Conservation (phyloP, 35 echinoderm and acorn worm genomes). For the Eucidaris tribuloides region DNA sequence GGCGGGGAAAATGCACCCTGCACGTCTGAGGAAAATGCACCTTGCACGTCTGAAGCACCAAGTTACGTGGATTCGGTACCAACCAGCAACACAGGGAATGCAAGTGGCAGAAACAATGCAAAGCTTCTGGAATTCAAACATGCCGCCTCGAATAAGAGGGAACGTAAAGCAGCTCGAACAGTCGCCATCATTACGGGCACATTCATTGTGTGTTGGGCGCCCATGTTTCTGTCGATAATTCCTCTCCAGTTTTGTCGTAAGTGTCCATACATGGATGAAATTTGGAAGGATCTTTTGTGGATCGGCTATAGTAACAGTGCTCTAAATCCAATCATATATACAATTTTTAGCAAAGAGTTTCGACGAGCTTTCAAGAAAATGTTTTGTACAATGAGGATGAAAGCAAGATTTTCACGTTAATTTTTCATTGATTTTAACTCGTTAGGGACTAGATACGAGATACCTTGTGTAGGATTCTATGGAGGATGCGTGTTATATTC, state of each 20-base stretch:
- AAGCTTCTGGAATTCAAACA: neutral
- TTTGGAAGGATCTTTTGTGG: conserved; percentile 6
- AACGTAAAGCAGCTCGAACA: conserved; percentile 47
- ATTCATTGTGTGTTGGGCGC: conserved; percentile 68
- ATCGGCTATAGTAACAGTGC: conserved; percentile 51
- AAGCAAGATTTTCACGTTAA: no score
- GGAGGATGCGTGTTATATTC: no score
- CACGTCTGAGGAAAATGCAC: neutral
- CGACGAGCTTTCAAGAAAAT: conserved; percentile 38
- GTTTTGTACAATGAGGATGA: no score
- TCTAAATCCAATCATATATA: conserved; percentile 56
- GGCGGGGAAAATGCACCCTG: neutral
- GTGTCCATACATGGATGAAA: neutral
- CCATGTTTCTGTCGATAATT: conserved; percentile 34
- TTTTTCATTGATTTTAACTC: no score
- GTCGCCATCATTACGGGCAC: conserved; percentile 53
- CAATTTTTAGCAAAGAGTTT: conserved; percentile 62
- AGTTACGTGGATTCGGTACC: neutral
- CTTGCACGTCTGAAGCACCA: neutral
- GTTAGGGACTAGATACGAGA: no score
- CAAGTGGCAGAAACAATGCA: neutral
- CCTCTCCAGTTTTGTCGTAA: conserved; percentile 4
- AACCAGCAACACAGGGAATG: neutral
- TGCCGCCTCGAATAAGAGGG: neutral
- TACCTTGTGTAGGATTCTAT: no score